phyloP scores from a whole-genome alignment of 2,797 vertebrate genomes.

The Sebastes trivittatus region DNA sequence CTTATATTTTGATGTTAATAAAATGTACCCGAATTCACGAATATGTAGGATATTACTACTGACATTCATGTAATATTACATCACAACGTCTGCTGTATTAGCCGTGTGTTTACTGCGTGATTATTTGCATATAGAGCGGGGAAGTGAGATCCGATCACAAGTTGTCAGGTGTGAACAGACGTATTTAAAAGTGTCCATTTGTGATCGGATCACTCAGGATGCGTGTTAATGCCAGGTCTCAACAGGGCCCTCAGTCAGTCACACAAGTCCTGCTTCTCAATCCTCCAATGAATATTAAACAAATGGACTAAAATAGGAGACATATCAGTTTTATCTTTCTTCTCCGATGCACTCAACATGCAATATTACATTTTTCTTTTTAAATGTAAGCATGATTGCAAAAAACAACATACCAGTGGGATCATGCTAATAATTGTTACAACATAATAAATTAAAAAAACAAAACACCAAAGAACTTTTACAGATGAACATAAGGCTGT shows the following conservation, averaged over 20 bases:
- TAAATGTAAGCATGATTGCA: constrained; percentile 36
- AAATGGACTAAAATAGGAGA: constrained; percentile 6
- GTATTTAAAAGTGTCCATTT: no score
- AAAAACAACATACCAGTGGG: constrained; percentile 40
- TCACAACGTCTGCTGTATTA: no score
- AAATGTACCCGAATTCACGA: no score
- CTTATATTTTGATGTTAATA: no score
- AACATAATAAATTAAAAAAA: constrained; percentile 20
- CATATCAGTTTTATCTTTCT: not conserved
- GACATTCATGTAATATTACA: no score
- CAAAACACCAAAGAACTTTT: not conserved
- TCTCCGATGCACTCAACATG: constrained; percentile 59
- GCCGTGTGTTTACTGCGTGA: no score
- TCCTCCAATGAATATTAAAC: not conserved
- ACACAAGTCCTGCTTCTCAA: not conserved
- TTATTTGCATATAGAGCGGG: no score
- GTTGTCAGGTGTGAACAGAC: no score
- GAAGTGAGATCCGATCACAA: no score
- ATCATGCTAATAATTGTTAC: constrained; percentile 53
- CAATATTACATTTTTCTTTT: constrained; percentile 34
- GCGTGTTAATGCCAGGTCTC: accelerated
- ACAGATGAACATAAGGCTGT: constrained; percentile 6
- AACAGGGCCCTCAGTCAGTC: not conserved
- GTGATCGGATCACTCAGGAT: no score
- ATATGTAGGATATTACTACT: no score